Conservation (phyloP, 2,797 vertebrate genomes). For the Cossypha polioptera region DNA sequence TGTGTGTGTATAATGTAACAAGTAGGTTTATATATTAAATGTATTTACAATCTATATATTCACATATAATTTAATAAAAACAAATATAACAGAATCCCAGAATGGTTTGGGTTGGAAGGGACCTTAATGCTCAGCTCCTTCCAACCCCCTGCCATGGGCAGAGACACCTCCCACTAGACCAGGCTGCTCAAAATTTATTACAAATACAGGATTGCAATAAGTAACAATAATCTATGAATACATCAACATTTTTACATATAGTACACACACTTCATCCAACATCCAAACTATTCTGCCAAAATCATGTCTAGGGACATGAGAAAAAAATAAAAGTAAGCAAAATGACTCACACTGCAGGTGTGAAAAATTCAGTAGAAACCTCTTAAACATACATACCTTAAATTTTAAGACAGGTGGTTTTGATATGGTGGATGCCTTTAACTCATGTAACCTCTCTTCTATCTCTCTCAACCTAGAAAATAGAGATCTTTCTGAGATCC, state of each 20-base stretch:
- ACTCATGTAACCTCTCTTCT: slow-evolving; percentile 86
- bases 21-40: neutral
- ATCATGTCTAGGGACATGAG: neutral
- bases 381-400: slow-evolving; percentile 80
- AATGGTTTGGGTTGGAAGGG: neutral
- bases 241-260: neutral
- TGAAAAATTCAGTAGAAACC: neutral
- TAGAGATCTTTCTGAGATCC: slow-evolving; percentile 55
- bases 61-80: neutral
- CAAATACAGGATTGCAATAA: neutral
- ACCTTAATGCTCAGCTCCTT: neutral
- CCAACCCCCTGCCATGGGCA: neutral
- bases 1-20: neutral
- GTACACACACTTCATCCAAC: neutral
- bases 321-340: neutral
- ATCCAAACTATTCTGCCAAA: neutral
- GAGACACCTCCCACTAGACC: neutral
- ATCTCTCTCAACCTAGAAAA: slow-evolving; percentile 86
- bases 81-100: neutral
- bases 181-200: neutral
- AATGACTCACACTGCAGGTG: neutral
- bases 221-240: neutral
- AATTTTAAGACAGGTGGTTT: slow-evolving; percentile 92
- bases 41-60: neutral
- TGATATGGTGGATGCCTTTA: slow-evolving; percentile 83